phyloP scores from a whole-genome alignment of 2,797 vertebrate species.

The Cyclura pinguis region DNA sequence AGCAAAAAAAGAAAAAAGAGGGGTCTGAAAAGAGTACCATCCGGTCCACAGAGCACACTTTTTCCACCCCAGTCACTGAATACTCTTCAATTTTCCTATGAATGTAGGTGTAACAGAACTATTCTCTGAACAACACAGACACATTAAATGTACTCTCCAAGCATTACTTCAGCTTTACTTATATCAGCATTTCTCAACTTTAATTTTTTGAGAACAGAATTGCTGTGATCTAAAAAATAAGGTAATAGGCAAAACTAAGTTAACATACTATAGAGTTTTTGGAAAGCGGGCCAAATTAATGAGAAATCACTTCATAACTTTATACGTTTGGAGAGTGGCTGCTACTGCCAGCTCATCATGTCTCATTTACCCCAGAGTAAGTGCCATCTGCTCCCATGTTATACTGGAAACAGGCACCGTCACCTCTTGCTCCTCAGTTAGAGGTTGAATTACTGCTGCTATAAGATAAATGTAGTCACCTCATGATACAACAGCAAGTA shows the following conservation, averaged over 20 bases:
- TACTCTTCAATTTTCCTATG: not conserved
- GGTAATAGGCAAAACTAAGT: not conserved
- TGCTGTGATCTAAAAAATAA: not conserved
- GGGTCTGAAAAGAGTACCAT: too few relatives aligned
- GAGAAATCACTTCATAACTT: conserved; percentile 11
- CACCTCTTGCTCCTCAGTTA: not conserved
- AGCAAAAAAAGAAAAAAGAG: too few relatives aligned
- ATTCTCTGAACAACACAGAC: not conserved
- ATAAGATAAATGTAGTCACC: not conserved
- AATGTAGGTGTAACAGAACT: not conserved
- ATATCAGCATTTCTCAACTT: not conserved
- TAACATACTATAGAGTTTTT: too few relatives aligned
- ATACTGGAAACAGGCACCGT: not conserved
- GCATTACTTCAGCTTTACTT: conserved; percentile 1
- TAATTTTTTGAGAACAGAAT: not conserved
- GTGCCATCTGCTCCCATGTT: not conserved
- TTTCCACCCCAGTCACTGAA: not conserved
- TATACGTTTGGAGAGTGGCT: not conserved
- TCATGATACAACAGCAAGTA: not conserved
- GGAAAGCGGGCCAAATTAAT: conserved; percentile 1
- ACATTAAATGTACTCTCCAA: not conserved
- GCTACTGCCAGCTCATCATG: not conserved
- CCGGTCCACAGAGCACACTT: too few relatives aligned
- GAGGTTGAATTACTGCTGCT: not conserved
- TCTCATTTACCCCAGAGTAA: not conserved